Percentiles rank a stretch among this genome's conserved stretches.
Evolutionary conservation across 2,797 vertebrate species (phyloP).

Genomic region (Ibycter americanus): DNA sequence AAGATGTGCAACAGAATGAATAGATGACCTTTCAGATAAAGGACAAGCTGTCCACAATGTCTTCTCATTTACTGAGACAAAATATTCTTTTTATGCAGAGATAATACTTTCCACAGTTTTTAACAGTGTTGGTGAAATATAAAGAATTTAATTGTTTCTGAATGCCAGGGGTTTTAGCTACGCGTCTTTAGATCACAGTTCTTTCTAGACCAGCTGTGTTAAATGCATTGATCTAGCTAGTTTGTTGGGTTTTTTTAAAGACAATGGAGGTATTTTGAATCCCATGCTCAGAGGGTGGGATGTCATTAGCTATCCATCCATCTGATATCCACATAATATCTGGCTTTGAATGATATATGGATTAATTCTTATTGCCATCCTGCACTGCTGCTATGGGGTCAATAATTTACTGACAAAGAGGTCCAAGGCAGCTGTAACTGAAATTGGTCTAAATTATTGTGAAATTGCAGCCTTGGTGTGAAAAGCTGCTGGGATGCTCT

Average conservation of each 20-base stretch:
- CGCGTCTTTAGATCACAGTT: neutral
- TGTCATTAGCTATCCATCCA: neutral
- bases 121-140: conserved; percentile 44
- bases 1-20: neutral
- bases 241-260: neutral
- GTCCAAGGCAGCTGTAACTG: neutral
- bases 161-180: neutral
- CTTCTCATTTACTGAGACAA: conserved; percentile 48
- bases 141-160: conserved; percentile 37
- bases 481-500: neutral
- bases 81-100: conserved; percentile 38
- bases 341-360: neutral
- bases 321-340: neutral
- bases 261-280: neutral
- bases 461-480: neutral
- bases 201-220: neutral
- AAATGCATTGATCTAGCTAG: neutral
- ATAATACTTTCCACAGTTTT: conserved; percentile 39
- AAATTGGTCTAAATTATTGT: conserved; percentile 1
- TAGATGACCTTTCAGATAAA: conserved; percentile 19
- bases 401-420: neutral
- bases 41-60: conserved; percentile 25
- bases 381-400: neutral
- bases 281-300: neutral
- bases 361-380: neutral